phyloP scores from a whole-genome alignment of 2,888 invertebrate genomes.

The Lithophane semibrunnea region DNA sequence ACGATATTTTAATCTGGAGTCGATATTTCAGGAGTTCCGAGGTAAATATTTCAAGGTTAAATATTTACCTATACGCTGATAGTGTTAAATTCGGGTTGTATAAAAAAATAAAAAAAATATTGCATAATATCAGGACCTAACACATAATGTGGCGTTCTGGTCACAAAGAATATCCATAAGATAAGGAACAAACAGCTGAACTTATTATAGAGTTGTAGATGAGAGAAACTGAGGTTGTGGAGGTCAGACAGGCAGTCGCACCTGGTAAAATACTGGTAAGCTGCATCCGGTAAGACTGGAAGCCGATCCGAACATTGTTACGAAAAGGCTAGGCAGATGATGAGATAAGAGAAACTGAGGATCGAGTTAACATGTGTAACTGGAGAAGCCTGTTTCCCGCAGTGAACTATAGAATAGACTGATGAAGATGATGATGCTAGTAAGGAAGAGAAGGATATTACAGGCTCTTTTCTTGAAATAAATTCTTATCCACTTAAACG shows the following conservation, averaged over 20 bases:
- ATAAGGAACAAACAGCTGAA: neutral
- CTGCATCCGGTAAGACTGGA: too few species aligned
- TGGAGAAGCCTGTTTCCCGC: neutral
- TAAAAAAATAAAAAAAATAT: too few species aligned
- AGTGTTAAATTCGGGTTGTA: neutral
- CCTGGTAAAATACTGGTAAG: too few species aligned
- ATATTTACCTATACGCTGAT: slow-evolving; percentile 8
- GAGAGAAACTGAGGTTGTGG: neutral
- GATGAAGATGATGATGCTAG: neutral
- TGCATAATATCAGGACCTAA: neutral
- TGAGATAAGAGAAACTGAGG: neutral
- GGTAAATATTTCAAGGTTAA: slow-evolving; percentile 23
- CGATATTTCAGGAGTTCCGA: slow-evolving; percentile 10
- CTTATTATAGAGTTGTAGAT: neutral
- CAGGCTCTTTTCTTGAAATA: neutral
- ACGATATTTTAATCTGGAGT: slow-evolving; percentile 1
- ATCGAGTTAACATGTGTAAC: neutral
- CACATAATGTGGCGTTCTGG: neutral
- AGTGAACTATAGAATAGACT: neutral
- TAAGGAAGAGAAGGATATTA: neutral
- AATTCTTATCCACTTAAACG: neutral
- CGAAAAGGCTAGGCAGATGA: too few species aligned
- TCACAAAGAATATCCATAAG: neutral
- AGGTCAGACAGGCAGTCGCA: too few species aligned
- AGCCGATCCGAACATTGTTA: too few species aligned